Evolutionary conservation across 30 jellyfish, hydroid and myxozoan species (phyloP).

Genomic region (Hydra vulgaris): DNA sequence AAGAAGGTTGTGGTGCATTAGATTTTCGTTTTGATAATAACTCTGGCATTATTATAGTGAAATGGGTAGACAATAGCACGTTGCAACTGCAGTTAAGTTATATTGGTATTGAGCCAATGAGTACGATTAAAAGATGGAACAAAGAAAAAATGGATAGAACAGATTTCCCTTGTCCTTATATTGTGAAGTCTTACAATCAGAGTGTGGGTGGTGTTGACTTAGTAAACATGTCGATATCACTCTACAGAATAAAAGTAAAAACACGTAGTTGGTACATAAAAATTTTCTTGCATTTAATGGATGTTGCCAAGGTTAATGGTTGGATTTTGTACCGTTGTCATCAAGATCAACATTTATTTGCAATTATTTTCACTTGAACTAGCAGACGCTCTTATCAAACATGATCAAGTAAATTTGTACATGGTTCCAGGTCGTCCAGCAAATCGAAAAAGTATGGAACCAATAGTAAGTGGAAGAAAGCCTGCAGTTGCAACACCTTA

Average conservation of each 20-base stretch:
- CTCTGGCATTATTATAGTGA: too few relatives aligned
- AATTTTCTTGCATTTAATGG: constrained; percentile 48
- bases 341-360: too few relatives aligned
- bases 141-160: not conserved
- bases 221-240: constrained; percentile 55
- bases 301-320: constrained; percentile 41
- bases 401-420: too few relatives aligned
- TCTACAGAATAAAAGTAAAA: constrained; percentile 44
- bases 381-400: too few relatives aligned
- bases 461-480: too few relatives aligned
- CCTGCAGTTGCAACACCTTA: too few relatives aligned
- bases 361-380: too few relatives aligned
- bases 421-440: too few relatives aligned
- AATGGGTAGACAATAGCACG: constrained; percentile 38
- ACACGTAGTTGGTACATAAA: too few relatives aligned
- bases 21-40: constrained; percentile 29
- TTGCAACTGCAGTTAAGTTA: constrained; percentile 32
- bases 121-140: constrained; percentile 38
- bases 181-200: constrained; percentile 35
- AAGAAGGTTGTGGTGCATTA: not conserved
- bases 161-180: constrained; percentile 34
- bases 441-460: too few relatives aligned
- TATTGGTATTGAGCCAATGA: constrained; percentile 46
- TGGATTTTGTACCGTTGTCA: constrained; percentile 50
- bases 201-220: constrained; percentile 81